Evolutionary conservation across 2,888 invertebrate genomes (phyloP), one percentile per base, ranked within the genome.

Genomic region (Eupithecia dodoneata): DNA sequence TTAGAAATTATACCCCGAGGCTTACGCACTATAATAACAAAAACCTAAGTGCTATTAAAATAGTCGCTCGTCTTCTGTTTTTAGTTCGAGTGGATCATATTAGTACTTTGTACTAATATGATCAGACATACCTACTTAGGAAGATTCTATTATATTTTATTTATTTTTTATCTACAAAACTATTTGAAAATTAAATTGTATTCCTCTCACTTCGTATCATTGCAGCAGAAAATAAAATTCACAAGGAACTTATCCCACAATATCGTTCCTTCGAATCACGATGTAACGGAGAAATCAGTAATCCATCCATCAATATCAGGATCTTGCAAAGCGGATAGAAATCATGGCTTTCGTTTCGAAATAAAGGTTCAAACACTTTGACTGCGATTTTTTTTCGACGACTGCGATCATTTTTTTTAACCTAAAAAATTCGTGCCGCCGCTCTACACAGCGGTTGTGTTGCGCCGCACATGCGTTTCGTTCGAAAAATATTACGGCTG

Each of bases 141-240:
- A 15, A 18, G 44, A 59, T 47, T 30, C 9, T 12, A 55, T 55
- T 9, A 55, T 9, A 55, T 44, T 59, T 42, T 55, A 63, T 59
- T 18, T n/a, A 2, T 42, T n/a, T 55, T n/a, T 41, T 41, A 41
- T 65, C 3, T 9, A 55, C 9, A 66, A 42, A 65, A 66, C 30
- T 41, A 41, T 18, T 10, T 73, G 10, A 44, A 65, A 49, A 47
- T 65, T 45, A 73, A 67, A 69, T 52, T 52, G 47, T 18, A 55
- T 55, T 69, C 3, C 66, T 41, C 55, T 69, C 69, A 74, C 55
- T 74, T 45, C 59, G 18, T 74, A 70, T 74, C 70, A 74, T 70
- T 70, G 70, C 70, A 70, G 47, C 47, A 70, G 74, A 66, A 70
- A 74, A 74, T 70, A 52, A 45, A 74, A 74, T 70, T 70, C 74